Base-by-base conservation (phyloP, 1,140 invertebrate genomes). In the Megalopta genalis region DNA sequence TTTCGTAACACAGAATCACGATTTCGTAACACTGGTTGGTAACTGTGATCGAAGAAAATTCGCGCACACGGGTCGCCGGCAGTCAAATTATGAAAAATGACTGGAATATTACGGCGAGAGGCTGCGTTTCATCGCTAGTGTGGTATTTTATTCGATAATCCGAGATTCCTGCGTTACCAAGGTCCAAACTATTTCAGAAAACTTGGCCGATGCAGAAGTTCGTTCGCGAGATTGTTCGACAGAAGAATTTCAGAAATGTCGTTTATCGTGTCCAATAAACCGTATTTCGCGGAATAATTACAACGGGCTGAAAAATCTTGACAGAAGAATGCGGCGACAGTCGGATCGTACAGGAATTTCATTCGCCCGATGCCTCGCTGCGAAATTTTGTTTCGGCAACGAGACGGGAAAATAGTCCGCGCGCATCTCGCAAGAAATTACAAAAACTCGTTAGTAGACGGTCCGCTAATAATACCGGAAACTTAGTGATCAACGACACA, bases 391-490 rank as follows among this genome's bases (percentile, higher is more conserved):
- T 68, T 64, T 25, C 64, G 4, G 63, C 71, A 81, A n/a, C 4
- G 16, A 21, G 14, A 14, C 14, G 12, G 49, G 39, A 66, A 71
- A 72, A 63, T 63, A 77, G 79, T 77, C 52, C 64, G 57, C n/a
- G n/a, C n/a, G n/a, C 25, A 23, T 70, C 75, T 60, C 83, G 70
- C n/a, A 79, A 67, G 52, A 57, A 60, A 12, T 21, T 14, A 14
- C 14, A 57, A 21, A 27, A 57, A 80, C 57, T 60, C 70, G 73
- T 83, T 79, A 79, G 27, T 39, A 25, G 64, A 73, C 23, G 78
- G 54, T 37, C 68, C 66, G 57, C 42, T 83, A 82, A 83, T 85
- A 82, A 86, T 76, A 85, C 27, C 76, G 76, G 62, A 79, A 70
- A 82, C 49, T 74, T 82, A 80, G 80, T 66, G 80, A 73, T 60